Evolutionary conservation across 2,888 invertebrate species (phyloP), one percentile per base, ranked within the genome.

Genomic region (Hermaeophaga mercurialis): DNA sequence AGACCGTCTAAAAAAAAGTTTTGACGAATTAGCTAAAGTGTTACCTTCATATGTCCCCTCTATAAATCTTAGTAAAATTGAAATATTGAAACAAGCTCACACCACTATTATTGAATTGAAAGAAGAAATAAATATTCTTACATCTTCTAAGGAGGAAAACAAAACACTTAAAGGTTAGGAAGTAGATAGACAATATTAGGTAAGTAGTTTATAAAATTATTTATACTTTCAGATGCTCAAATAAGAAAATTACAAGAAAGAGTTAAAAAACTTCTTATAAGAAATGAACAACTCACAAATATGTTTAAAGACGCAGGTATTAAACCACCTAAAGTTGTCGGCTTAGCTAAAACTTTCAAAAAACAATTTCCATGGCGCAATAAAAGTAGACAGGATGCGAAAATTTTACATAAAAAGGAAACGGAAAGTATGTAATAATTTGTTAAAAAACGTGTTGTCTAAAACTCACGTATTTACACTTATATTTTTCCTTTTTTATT

Each of bases 1-100:
- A 68, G 82, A 84, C 66, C 84, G 87, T 73, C 82, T 88, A 70
- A 87, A 86, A 67, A 73, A 77, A 9, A 79, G 78, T 36, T 83
- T 83, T 73, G 75, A 75, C 58, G 76, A 76, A 4, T 70, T 84
- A 48, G 75, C 77, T 46, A 80, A 80, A 67, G 73, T 81, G 43
- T 66, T 84, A 46, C 83, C 83, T 14, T 78, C 78, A 19, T 79
- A 80, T 68, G 80, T 81, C 65, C 77, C 79, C n/a, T 74, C 78
- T 5, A 62, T 71, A 5, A 72, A 65, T 8, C 67, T 77, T 58
- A 76, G 75, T 38, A 78, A 80, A 70, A 71, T 77, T 31, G 78
- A 79, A 54, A 78, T 80, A 45, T 66, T 80, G 11, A 72, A 71
- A 47, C 76, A 78, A 65, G 76, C 80, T 1, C 71, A 73, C 2